Percentiles rank a stretch among this genome's conserved stretches.
Conservation (phyloP, 2,888 invertebrate species). For the Epinotia ramella region DNA sequence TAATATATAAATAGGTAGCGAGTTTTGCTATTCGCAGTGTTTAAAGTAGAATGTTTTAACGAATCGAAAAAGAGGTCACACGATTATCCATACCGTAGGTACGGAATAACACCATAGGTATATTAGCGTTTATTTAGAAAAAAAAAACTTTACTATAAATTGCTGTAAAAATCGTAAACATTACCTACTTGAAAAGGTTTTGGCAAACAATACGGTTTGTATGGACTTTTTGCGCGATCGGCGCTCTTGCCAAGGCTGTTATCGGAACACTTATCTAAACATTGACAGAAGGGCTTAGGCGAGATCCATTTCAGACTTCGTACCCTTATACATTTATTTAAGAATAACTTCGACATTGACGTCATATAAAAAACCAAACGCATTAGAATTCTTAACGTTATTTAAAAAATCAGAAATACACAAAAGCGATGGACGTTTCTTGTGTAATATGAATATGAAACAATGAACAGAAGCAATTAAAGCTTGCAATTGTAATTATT, state of each 20-base stretch:
- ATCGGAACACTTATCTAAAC: constrained; percentile 64
- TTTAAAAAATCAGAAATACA: no score
- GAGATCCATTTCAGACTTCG: constrained; percentile 61
- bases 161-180: background rate
- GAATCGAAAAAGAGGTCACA: background rate
- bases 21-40: constrained; percentile 1
- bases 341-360: constrained; percentile 61
- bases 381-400: no score
- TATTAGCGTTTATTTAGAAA: no score
- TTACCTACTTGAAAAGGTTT: constrained; percentile 18
- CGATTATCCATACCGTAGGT: no score
- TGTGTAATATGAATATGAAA: no score
- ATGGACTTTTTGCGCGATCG: constrained; percentile 47
- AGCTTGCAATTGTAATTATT: no score
- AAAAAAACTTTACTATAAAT: no score
- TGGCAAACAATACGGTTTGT: constrained; percentile 32
- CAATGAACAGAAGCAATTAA: no score
- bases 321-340: constrained; percentile 60
- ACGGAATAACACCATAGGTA: no score
- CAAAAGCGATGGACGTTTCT: no score
- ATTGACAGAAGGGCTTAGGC: constrained; percentile 65
- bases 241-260: constrained; percentile 51
- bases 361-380: constrained; percentile 37
- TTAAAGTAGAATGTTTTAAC: background rate
- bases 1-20: constrained; percentile 8